A percentile compares a stretch with the other conserved stretches of the same genome.
phyloP scores from a whole-genome alignment of 2,888 invertebrate species.

The Apodemia hepburni region DNA sequence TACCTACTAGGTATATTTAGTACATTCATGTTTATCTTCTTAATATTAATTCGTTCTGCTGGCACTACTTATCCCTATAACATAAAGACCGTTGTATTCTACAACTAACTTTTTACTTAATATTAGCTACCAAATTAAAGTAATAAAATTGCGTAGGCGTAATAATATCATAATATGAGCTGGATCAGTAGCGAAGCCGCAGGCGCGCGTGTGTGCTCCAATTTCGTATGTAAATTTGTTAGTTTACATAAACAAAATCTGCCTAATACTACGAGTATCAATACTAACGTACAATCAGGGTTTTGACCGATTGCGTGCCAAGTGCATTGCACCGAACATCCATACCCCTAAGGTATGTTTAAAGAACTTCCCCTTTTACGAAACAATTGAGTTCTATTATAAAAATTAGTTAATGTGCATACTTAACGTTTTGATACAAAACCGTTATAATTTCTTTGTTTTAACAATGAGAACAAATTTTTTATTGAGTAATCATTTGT shows the following conservation, averaged over 20 bases:
- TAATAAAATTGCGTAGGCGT: conserved; percentile 26
- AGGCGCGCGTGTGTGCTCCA: conserved; percentile 73
- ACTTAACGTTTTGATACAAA: background rate
- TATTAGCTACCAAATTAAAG: background rate
- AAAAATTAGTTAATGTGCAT: conserved; percentile 11
- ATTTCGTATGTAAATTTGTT: conserved; percentile 67
- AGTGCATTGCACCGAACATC: conserved; percentile 49
- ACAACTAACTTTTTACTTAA: background rate
- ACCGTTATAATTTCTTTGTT: background rate
- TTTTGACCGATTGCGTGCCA: conserved; percentile 58
- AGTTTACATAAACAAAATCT: conserved; percentile 11
- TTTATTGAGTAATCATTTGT: background rate
- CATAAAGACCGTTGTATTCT: background rate
- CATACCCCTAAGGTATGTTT: conserved; percentile 45
- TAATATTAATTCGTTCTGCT: too few relatives aligned
- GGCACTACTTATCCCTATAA: too few relatives aligned
- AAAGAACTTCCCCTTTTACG: conserved; percentile 38
- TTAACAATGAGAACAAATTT: background rate
- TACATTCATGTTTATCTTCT: too few relatives aligned
- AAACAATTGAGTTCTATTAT: conserved; percentile 1
- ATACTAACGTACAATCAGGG: conserved; percentile 31
- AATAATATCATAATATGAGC: conserved; percentile 34
- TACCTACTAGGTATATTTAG: too few relatives aligned
- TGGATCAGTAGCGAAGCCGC: conserved; percentile 62
- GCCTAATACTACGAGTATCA: conserved; percentile 2